A percentile compares a stretch with the other conserved stretches of the same genome.
Evolutionary conservation across 2,888 invertebrate species (phyloP).

Genomic region (Ischnura elegans): DNA sequence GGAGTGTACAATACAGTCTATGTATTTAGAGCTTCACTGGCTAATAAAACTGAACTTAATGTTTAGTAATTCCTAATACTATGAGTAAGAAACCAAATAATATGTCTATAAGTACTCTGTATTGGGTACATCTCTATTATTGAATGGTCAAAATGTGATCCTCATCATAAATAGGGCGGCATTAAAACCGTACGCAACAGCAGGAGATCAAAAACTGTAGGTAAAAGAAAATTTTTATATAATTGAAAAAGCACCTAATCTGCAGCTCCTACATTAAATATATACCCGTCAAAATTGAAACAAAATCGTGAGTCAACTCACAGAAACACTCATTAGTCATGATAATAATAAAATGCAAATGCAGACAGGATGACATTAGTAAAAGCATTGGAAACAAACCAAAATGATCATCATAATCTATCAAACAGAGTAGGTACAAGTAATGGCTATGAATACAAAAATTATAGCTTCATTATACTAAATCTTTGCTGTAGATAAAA

Average conservation of each 20-base stretch:
- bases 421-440: background rate
- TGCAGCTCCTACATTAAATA: background rate
- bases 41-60: too few relatives aligned
- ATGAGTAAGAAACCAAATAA: too few relatives aligned
- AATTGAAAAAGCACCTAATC: background rate
- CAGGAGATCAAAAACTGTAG: too few relatives aligned
- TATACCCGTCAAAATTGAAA: background rate
- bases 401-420: background rate
- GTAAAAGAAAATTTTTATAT: too few relatives aligned
- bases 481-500: conserved; percentile 6
- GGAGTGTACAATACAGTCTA: too few relatives aligned
- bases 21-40: too few relatives aligned
- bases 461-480: background rate
- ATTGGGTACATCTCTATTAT: too few relatives aligned
- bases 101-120: too few relatives aligned
- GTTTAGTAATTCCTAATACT: too few relatives aligned
- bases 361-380: background rate
- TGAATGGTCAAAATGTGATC: too few relatives aligned
- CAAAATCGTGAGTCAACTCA: background rate
- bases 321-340: background rate
- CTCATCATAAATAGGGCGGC: too few relatives aligned
- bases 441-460: background rate
- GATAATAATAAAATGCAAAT: background rate
- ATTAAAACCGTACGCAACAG: too few relatives aligned
- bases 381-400: background rate